Base-by-base conservation (phyloP, 1,140 invertebrate species). In the Dinothrombium tinctorium region DNA sequence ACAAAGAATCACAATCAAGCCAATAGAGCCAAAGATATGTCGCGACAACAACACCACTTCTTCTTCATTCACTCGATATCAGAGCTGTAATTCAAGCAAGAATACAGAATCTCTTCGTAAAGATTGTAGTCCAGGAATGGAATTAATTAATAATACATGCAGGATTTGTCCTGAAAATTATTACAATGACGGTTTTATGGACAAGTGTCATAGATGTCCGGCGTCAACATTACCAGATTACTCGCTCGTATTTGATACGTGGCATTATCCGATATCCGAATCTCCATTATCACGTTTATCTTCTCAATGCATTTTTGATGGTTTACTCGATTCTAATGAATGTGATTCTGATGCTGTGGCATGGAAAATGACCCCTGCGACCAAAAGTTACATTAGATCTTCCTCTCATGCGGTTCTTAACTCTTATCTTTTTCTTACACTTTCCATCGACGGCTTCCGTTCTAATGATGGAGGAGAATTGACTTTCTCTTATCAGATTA, bases 21-120 rank as follows among this genome's bases (percentile, higher is more conserved):
- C 68, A 65, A 55, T 69, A 22, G 52, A 63, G 45, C 69, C 68
- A 9, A 58, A 61, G 45, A 61, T 69, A 21, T 71, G 69, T 48
- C 49, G 58, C 65, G 6, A 43, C 52, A 4, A 49, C 55, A 19
- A 54, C 51, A 1, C 42, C 50, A 12, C 17, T 22, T 25, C 7
- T 12, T 11, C 20, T 36, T 21, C 33, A 36, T 19, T 8, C 3
- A 7, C 33, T 21, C 17, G 17, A 11, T 7, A 21, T 15, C 19
- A 36, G 20, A 5, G 6, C 2, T 36, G 33, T 36, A 22, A 36
- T 36, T 22, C 33, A 2, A 5, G 12, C 8, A 19, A 9, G 5
- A 14, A 20, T 15, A 6, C 24, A 25, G 37, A 26, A 25, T 11
- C 11, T 29, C 11, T 11, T n/a, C 7, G 17, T 2, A 21, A 5